Evolutionary conservation across 2,888 invertebrate genomes (phyloP), one percentile per base, ranked within the genome.

Genomic region (Orchesellides sinensis): DNA sequence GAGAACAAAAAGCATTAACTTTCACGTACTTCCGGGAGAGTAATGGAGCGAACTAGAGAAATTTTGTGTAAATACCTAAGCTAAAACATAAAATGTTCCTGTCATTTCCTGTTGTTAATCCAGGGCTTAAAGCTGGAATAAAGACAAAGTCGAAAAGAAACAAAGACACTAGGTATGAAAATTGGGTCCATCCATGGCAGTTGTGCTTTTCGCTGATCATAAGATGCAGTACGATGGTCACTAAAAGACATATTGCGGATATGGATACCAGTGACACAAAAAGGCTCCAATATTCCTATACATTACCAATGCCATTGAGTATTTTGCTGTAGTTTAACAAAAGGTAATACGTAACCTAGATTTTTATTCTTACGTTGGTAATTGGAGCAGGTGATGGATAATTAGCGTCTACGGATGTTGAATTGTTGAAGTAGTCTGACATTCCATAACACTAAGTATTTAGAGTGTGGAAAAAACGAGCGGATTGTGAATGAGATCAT

Each of bases 111-210:
- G 23, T 12, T 0, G 63, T 69, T 17, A 78, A 25, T 25, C 83
- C 83, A 14, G 83, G 83, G 21, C 49, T 63, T 6, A 83, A 65
- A 0, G 83, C 83, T 14, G 80, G 79, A 35, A 83, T 69, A 29
- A 83, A 83, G 25, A 83, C 79, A 17, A 59, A 49, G 29, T 83
- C 29, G 29, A 83, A 83, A 6, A 79, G 32, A 19, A 83, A 61
- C 47, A 80, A 79, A 0, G 79, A 25, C n/a, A 72, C 5, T 3
- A 83, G 66, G 35, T 83, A 83, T n/a, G 83, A 83, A 25, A 83
- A 83, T 19, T 83, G 69, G 0, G 84, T 86, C 86, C 86, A 87
- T 29, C 85, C 84, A 17, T 86, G 86, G 27, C 84, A 80, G 35
- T 84, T 86, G 17, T 83, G 83, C 45, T 84, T 83, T 8, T 87